These are phyloP conservation scores for Zaprionus obscuricornis DNA, from an alignment of 2,888 invertebrate species.

Conservation along the genomic window DNA sequence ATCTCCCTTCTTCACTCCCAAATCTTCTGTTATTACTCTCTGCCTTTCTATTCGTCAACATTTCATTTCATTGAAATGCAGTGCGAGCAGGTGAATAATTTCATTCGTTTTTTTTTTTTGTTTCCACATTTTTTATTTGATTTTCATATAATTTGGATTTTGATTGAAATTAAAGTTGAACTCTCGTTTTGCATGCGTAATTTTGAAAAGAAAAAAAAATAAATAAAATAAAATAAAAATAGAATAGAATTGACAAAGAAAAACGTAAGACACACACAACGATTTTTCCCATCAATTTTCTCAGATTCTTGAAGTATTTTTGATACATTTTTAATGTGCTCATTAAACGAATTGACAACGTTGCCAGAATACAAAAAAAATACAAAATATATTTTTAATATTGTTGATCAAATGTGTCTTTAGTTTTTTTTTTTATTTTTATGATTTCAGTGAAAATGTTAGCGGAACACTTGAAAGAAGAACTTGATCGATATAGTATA, in stretches of 20 bases:
- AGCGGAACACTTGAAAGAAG: too few relatives aligned
- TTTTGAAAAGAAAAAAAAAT: conserved; percentile 27
- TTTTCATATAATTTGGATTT: conserved; percentile 76
- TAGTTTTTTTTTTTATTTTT: too few relatives aligned
- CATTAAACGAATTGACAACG: conserved; percentile 56
- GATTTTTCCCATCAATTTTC: conserved; percentile 43
- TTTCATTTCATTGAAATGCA: conserved; percentile 42
- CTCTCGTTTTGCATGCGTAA: conserved; percentile 65
- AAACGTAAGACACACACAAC: conserved; percentile 7
- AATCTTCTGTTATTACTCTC: too few relatives aligned
- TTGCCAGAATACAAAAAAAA: too few relatives aligned
- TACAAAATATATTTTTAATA: too few relatives aligned
- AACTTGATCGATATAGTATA: too few relatives aligned
- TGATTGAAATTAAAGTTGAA: conserved; percentile 70
- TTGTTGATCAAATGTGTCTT: too few relatives aligned
- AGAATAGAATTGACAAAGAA: conserved; percentile 7
- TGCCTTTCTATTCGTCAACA: too few relatives aligned
- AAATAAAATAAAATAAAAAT: conserved; percentile 3
- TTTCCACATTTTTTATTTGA: conserved; percentile 62
- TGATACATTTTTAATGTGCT: conserved; percentile 67
- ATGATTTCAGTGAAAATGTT: background rate
- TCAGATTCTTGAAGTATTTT: conserved; percentile 51
- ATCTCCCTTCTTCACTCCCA: background rate
- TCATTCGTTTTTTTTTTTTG: conserved; percentile 21
- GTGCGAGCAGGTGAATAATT: conserved; percentile 39